phyloP scores from a whole-genome alignment of 2,113 vertebrate genomes.

The Ammodytes dubius region DNA sequence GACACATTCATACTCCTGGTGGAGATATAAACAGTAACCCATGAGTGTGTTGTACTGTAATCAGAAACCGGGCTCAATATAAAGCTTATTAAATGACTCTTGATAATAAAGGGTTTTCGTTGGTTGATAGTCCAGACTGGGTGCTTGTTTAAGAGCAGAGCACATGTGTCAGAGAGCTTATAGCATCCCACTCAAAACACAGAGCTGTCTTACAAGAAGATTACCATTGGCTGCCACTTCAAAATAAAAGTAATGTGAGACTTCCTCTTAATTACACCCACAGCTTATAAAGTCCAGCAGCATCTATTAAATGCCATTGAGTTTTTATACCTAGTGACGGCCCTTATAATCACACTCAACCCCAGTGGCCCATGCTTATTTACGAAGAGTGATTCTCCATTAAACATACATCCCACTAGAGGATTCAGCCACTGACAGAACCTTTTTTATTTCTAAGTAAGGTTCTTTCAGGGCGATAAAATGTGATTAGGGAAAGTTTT shows the following conservation, averaged over 20 bases:
- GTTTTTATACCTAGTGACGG: slow-evolving; percentile 45
- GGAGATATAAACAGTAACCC: background rate
- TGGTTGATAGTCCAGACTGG: background rate
- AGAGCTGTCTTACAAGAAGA: background rate
- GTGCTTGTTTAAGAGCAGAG: background rate
- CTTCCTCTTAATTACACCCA: slow-evolving; percentile 58
- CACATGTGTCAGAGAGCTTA: background rate
- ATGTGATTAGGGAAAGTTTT: slow-evolving; percentile 19
- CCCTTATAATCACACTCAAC: slow-evolving; percentile 52
- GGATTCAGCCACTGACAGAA: slow-evolving; percentile 23
- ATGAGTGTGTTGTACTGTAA: background rate
- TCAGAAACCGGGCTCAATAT: too few relatives aligned
- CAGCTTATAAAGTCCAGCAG: slow-evolving; percentile 54
- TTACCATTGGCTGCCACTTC: slow-evolving; percentile 16
- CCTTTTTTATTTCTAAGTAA: slow-evolving; percentile 43
- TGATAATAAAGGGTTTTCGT: too few relatives aligned
- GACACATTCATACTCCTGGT: background rate
- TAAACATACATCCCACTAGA: slow-evolving; percentile 58
- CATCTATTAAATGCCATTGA: slow-evolving; percentile 48
- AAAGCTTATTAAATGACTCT: background rate
- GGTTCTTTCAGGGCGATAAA: slow-evolving; percentile 18
- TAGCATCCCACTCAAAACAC: slow-evolving; percentile 28
- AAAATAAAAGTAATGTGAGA: slow-evolving; percentile 16
- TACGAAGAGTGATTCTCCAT: slow-evolving; percentile 48
- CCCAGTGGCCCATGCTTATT: slow-evolving; percentile 38